Conservation (phyloP, 1,140 invertebrate species). For the Eubasilissa regina region DNA sequence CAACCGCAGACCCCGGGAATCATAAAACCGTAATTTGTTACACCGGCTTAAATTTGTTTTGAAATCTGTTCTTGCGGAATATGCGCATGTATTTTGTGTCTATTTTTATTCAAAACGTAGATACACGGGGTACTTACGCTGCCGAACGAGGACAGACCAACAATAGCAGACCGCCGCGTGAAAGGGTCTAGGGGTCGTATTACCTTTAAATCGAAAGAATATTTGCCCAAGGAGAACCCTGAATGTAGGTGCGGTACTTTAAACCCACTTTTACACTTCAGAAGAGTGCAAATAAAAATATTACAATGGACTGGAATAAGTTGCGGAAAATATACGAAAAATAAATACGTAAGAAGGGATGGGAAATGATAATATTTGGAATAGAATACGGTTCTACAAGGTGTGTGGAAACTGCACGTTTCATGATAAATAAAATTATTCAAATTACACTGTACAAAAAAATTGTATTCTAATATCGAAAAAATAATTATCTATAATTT, state of each 20-base stretch:
- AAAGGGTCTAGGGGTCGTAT: constrained; percentile 22
- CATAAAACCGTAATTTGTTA: neutral
- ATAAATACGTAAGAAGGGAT: neutral
- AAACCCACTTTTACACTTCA: constrained; percentile 31
- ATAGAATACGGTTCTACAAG: neutral
- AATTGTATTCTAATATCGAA: too few relatives aligned
- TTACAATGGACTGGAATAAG: neutral
- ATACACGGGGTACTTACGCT: constrained; percentile 7
- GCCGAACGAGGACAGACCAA: neutral
- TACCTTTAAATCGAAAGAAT: constrained; percentile 26
- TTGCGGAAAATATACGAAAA: neutral
- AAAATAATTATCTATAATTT: too few relatives aligned
- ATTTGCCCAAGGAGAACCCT: constrained; percentile 8
- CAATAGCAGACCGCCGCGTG: constrained; percentile 25
- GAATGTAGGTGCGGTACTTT: constrained; percentile 10
- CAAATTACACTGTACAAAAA: too few relatives aligned
- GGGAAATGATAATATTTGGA: neutral
- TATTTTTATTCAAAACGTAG: constrained; percentile 1
- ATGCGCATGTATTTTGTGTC: neutral
- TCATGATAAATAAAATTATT: too few relatives aligned
- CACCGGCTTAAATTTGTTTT: neutral
- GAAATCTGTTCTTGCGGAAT: neutral
- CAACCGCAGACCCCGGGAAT: neutral
- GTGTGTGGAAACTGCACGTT: too few relatives aligned
- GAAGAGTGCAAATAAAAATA: constrained; percentile 9